Evolutionary conservation across 2,888 invertebrate genomes (phyloP).

Genomic region (Agriopis aurantiaria): DNA sequence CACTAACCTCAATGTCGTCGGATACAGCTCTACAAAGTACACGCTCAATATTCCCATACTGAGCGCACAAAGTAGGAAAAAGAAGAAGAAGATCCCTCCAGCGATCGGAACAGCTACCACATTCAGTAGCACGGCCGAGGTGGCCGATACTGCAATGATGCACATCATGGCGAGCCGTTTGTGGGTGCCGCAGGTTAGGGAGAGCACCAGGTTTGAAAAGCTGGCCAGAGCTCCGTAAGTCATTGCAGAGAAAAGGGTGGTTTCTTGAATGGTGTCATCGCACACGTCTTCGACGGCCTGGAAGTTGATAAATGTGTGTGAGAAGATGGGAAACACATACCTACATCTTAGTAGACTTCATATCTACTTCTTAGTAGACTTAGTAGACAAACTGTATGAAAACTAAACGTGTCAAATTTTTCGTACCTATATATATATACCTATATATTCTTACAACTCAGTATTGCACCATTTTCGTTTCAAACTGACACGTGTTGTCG

Average conservation of each 20-base stretch:
- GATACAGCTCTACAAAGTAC: slow-evolving; percentile 81
- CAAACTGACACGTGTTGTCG: too few relatives aligned
- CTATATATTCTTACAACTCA: too few relatives aligned
- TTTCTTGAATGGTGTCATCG: slow-evolving; percentile 77
- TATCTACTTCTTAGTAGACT: too few relatives aligned
- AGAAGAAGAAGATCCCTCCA: slow-evolving; percentile 79
- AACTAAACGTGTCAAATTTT: too few relatives aligned
- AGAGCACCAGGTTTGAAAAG: slow-evolving; percentile 72
- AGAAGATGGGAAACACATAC: not conserved
- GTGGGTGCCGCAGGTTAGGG: slow-evolving; percentile 73
- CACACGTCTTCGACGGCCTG: slow-evolving; percentile 67
- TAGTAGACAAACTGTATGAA: too few relatives aligned
- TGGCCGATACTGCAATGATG: slow-evolving; percentile 66
- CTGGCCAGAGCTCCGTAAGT: slow-evolving; percentile 77
- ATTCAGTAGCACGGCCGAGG: slow-evolving; percentile 70
- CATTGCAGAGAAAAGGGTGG: slow-evolving; percentile 79
- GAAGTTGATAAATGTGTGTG: slow-evolving; percentile 26
- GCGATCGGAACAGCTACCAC: slow-evolving; percentile 71
- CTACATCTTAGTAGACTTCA: too few relatives aligned
- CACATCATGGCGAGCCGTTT: slow-evolving; percentile 77
- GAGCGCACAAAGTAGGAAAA: slow-evolving; percentile 76
- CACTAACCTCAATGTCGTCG: slow-evolving; percentile 77
- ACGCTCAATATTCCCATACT: slow-evolving; percentile 81
- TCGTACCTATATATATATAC: too few relatives aligned
- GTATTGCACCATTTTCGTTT: too few relatives aligned